These are phyloP conservation scores for Brachionus sp. DNA, from an alignment of 1,140 invertebrate genomes.

Conservation along the genomic window DNA sequence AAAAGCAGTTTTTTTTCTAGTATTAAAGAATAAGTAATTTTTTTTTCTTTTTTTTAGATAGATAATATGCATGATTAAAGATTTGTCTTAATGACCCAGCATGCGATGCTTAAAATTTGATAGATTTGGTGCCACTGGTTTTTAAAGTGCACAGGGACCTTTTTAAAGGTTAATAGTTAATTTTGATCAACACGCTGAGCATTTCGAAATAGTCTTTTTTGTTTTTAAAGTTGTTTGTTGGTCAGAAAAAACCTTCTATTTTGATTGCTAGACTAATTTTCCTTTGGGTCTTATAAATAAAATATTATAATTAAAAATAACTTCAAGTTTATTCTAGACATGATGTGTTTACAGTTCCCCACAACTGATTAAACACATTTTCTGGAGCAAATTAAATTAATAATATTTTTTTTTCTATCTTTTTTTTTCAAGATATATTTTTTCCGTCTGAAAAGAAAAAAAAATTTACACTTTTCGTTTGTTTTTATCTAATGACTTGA, in stretches of 20 bases:
- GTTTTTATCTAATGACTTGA: too few relatives aligned
- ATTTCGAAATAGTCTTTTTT: neutral
- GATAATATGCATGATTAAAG: neutral
- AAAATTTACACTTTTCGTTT: too few relatives aligned
- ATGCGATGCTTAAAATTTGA: neutral
- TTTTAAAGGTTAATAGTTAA: neutral
- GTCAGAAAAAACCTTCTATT: neutral
- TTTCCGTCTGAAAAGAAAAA: neutral
- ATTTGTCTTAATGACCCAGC: neutral
- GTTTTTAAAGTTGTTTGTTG: neutral
- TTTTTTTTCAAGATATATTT: neutral
- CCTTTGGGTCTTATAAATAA: neutral
- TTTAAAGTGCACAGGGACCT: neutral
- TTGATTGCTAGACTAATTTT: neutral
- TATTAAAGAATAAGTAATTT: neutral
- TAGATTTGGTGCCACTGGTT: neutral
- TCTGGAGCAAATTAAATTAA: neutral
- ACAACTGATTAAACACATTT: neutral
- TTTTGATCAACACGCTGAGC: neutral
- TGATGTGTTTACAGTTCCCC: neutral
- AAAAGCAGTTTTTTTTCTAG: neutral
- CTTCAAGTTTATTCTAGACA: neutral
- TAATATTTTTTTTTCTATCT: neutral
- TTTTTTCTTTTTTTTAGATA: neutral
- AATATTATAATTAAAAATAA: neutral